Conservation (phyloP, 2,888 invertebrate genomes). For the Cartodere bifasciata region DNA sequence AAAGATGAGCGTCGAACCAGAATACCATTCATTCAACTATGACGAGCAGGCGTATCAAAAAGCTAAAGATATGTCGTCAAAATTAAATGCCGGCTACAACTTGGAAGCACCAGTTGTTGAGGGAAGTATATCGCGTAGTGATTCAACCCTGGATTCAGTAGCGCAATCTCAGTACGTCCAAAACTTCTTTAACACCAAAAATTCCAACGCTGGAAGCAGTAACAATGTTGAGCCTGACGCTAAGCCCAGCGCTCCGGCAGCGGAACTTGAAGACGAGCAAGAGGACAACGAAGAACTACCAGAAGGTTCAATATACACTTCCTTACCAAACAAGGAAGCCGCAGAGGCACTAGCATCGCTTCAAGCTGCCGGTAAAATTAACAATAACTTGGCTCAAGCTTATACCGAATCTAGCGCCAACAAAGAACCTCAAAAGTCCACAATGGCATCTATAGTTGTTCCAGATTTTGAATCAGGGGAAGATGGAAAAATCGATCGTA, state of each 20-base stretch:
- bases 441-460: slow-evolving; percentile 41
- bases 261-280: slow-evolving; percentile 9
- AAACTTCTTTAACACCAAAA: slow-evolving; percentile 23
- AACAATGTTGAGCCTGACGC: slow-evolving; percentile 24
- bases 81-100: slow-evolving; percentile 22
- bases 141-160: slow-evolving; percentile 15
- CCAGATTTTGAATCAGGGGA: slow-evolving; percentile 35
- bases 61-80: slow-evolving; percentile 13
- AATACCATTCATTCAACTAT: slow-evolving; percentile 37
- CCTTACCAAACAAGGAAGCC: slow-evolving; percentile 48
- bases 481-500: slow-evolving; percentile 13
- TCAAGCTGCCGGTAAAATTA: slow-evolving; percentile 43
- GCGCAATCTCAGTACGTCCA: slow-evolving; percentile 25
- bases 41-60: slow-evolving; percentile 31
- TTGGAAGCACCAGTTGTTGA: slow-evolving; percentile 13
- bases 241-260: slow-evolving; percentile 13
- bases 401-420: no score
- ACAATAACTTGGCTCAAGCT: slow-evolving; percentile 30
- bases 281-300: slow-evolving; percentile 11
- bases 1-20: slow-evolving; percentile 32
- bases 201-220: slow-evolving; percentile 13
- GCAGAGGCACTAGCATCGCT: slow-evolving; percentile 47
- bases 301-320: slow-evolving; percentile 39
- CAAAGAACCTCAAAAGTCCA: slow-evolving; percentile 26
- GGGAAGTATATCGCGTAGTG: slow-evolving; percentile 17